Conservation (phyloP, 1,140 invertebrate genomes). For the Pseudoatta argentina region DNA sequence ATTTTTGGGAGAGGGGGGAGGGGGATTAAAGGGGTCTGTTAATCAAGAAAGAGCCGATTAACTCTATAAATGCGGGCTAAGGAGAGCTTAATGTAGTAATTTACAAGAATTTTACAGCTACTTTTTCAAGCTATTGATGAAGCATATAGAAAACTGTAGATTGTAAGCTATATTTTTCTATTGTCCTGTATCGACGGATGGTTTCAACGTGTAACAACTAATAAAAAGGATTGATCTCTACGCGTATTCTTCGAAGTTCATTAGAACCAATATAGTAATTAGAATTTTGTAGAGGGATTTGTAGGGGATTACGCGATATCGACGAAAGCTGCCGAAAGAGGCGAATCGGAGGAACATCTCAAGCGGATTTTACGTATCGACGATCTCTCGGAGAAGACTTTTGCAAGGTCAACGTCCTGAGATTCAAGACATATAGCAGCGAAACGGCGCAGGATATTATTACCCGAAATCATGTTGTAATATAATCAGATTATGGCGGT, state of each 20-base stretch:
- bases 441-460: conserved; percentile 8
- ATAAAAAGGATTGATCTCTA: conserved; percentile 14
- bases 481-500: neutral
- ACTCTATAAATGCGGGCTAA: neutral
- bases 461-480: conserved; percentile 4
- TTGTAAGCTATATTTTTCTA: conserved; percentile 47
- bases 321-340: neutral
- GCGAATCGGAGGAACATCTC: neutral
- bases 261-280: neutral
- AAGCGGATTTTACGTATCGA: conserved; percentile 2
- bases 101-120: neutral
- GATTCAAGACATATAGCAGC: neutral
- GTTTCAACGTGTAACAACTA: conserved; percentile 8
- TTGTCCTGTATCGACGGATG: neutral
- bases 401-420: conserved; percentile 20
- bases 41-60: neutral
- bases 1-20: too few species aligned
- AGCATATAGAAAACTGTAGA: neutral
- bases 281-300: neutral
- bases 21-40: neutral
- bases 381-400: neutral
- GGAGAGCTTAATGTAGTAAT: neutral
- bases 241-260: neutral
- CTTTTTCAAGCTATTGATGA: neutral
- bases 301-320: neutral